These are phyloP conservation scores for Pangasius larnaudii DNA, from an alignment of 2,797 vertebrate genomes.

Conservation along the genomic window DNA sequence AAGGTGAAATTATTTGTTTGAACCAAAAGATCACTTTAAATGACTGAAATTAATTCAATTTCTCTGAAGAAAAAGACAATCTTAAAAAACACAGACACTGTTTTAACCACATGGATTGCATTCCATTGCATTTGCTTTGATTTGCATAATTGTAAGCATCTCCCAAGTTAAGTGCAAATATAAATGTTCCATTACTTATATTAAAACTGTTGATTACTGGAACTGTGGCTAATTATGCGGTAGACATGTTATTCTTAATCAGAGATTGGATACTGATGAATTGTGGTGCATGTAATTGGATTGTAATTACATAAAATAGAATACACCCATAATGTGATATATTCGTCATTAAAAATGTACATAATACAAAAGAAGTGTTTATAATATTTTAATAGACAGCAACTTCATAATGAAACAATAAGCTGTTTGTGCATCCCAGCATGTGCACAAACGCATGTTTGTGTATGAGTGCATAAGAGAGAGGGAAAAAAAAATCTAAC, in stretches of 20 bases:
- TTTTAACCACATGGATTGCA: neutral
- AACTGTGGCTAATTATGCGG: constrained; percentile 43
- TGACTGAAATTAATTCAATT: neutral
- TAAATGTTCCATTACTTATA: constrained; percentile 32
- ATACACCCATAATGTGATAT: constrained; percentile 33
- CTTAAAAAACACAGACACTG: neutral
- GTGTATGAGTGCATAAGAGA: constrained; percentile 17
- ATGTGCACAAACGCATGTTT: neutral
- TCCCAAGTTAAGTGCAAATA: constrained; percentile 25
- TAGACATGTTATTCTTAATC: constrained; percentile 29
- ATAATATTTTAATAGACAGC: neutral
- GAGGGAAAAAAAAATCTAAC: constrained; percentile 55
- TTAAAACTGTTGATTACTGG: constrained; percentile 36
- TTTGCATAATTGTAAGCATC: neutral
- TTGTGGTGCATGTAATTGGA: constrained; percentile 41
- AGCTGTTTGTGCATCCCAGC: neutral
- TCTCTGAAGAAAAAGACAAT: neutral
- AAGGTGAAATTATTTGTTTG: neutral
- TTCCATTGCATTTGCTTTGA: neutral
- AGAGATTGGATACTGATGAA: constrained; percentile 46
- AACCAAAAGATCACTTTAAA: neutral
- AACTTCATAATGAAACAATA: neutral
- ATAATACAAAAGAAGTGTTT: neutral
- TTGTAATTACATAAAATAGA: constrained; percentile 47
- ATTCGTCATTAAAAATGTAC: constrained; percentile 43